Conservation (phyloP, 2,113 vertebrate species). For the Eurypyga helias region DNA sequence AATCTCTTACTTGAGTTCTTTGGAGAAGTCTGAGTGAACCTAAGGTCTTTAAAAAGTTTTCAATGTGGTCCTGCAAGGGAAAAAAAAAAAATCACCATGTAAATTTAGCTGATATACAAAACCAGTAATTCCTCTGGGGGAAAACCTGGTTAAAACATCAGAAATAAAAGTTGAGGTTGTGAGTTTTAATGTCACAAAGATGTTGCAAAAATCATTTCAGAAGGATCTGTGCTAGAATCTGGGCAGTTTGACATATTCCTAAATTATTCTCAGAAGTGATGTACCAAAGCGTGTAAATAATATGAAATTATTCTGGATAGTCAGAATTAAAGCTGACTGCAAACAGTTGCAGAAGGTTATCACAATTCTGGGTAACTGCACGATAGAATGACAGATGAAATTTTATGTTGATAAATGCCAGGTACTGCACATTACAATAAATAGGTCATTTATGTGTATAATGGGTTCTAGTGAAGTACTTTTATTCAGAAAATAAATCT, state of each 20-base stretch:
- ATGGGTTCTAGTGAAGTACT: not conserved
- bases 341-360: not conserved
- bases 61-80: rapidly evolving
- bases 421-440: not conserved
- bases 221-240: not conserved
- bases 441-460: not conserved
- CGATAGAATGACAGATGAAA: not conserved
- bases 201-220: not conserved
- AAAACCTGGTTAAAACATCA: not conserved
- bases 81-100: not conserved
- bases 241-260: not conserved
- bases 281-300: not conserved
- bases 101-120: not conserved
- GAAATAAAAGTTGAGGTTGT: not conserved
- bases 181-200: not conserved
- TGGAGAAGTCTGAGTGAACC: not conserved
- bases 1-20: not conserved
- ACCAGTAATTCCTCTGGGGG: not conserved
- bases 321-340: not conserved
- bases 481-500: not conserved
- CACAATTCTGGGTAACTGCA: not conserved
- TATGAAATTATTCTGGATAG: not conserved
- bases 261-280: not conserved
- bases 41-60: not conserved
- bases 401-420: not conserved